Evolutionary conservation across 2,888 invertebrate genomes (phyloP), one percentile per base, ranked within the genome.

Genomic region (Morpho helenor): DNA sequence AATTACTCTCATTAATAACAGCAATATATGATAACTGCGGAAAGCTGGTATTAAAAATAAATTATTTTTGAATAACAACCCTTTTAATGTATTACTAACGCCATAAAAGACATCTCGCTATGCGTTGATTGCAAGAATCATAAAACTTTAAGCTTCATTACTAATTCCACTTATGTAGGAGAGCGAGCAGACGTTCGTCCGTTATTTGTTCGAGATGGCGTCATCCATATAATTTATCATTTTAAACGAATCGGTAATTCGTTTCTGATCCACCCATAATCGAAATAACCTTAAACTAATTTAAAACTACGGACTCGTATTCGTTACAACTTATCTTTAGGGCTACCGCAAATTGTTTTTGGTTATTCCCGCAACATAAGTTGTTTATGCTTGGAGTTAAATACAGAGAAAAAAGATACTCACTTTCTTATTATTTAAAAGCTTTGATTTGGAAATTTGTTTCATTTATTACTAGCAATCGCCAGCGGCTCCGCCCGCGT

Each of bases 151-250:
- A 53, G 53, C 41, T 53, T 22, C 22, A 47, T 53, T 41, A 47
- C 31, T 46, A 7, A 16, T 6, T 9, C 45, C 39, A 40, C 41
- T 43, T 43, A 23, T 55, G 22, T 48, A 42, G 43, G 54, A 48
- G 60, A 54, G 46, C 57, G 48, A 42, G 45, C 57, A 59, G 58
- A 61, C 57, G 56, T 66, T 58, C 56, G 57, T 46, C 64, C 57
- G 62, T 62, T 59, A 56, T 58, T 58, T 59, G 62, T 59, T 56
- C 49, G 58, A 60, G 58, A 46, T 62, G 66, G 60, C 66, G 64
- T 66, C 66, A 65, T 66, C 65, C 67, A 72, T 76, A 70, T 66
- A 69, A 73, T 75, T 77, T 78, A 71, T 71, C 75, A 75, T 75
- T 70, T 65, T 55, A 59, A 62, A 62, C 57, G 59, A 59, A 62